These are phyloP conservation scores for Brenthis hecate DNA, from an alignment of 2,888 invertebrate species.

Conservation along the genomic window DNA sequence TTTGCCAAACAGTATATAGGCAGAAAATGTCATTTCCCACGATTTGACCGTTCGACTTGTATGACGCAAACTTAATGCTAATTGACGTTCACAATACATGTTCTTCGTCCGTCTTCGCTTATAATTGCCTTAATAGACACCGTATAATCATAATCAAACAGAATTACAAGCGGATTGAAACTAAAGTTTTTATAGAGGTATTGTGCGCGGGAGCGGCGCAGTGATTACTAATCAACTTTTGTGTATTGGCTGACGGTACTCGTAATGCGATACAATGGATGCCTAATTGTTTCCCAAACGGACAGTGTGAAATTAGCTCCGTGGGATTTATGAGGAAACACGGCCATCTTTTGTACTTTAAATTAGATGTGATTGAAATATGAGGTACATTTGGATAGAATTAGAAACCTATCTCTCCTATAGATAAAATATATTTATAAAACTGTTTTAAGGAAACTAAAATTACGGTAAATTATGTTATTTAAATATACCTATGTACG, in stretches of 20 bases:
- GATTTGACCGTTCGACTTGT: conserved; percentile 42
- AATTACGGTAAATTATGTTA: no score
- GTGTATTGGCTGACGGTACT: conserved; percentile 49
- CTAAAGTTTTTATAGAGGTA: conserved; percentile 59
- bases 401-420: no score
- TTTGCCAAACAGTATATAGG: not conserved
- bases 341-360: not conserved
- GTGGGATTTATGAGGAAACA: conserved; percentile 28
- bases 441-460: no score
- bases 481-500: no score
- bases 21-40: conserved; percentile 48
- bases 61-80: conserved; percentile 57
- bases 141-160: conserved; percentile 72
- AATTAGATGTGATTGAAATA: not conserved
- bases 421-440: no score
- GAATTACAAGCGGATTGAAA: conserved; percentile 68
- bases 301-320: conserved; percentile 50
- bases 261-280: conserved; percentile 52
- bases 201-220: conserved; percentile 49
- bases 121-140: conserved; percentile 75
- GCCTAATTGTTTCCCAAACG: conserved; percentile 59
- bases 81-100: conserved; percentile 64
- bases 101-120: conserved; percentile 55
- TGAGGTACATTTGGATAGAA: not conserved
- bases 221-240: conserved; percentile 64